A percentile compares a stretch with the other conserved stretches of the same genome.
phyloP scores from a whole-genome alignment of 2,888 invertebrate genomes.

The Argynnis bischoffii region DNA sequence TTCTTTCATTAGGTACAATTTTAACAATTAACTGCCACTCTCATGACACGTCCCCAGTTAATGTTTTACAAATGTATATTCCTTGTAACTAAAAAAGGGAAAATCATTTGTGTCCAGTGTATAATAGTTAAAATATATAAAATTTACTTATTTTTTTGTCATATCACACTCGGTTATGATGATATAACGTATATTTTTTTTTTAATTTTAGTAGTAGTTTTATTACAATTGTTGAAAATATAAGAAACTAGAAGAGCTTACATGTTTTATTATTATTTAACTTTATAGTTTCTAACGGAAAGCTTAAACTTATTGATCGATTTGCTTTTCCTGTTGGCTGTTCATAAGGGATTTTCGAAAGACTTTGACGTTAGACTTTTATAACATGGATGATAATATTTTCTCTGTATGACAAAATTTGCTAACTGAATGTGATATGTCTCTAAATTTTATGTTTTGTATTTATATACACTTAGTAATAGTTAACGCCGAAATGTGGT shows the following conservation, averaged over 20 bases:
- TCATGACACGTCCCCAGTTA: conserved; percentile 21
- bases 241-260: too few relatives aligned
- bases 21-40: conserved; percentile 27
- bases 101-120: not conserved
- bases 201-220: too few relatives aligned
- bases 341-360: too few relatives aligned
- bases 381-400: not conserved
- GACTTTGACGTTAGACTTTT: not conserved
- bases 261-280: too few relatives aligned
- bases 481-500: not conserved
- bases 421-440: not conserved
- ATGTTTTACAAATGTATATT: conserved; percentile 1
- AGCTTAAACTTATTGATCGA: too few relatives aligned
- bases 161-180: conserved; percentile 3
- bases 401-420: not conserved
- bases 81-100: conserved; percentile 2
- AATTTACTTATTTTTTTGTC: not conserved
- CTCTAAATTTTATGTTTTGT: not conserved
- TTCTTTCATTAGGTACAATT: conserved; percentile 23
- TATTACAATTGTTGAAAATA: too few relatives aligned
- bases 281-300: too few relatives aligned
- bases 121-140: not conserved
- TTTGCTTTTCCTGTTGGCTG: too few relatives aligned
- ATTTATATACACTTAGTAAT: not conserved
- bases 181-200: too few relatives aligned